Base-by-base conservation (phyloP, 2,888 invertebrate genomes). In the Arge pagana region DNA sequence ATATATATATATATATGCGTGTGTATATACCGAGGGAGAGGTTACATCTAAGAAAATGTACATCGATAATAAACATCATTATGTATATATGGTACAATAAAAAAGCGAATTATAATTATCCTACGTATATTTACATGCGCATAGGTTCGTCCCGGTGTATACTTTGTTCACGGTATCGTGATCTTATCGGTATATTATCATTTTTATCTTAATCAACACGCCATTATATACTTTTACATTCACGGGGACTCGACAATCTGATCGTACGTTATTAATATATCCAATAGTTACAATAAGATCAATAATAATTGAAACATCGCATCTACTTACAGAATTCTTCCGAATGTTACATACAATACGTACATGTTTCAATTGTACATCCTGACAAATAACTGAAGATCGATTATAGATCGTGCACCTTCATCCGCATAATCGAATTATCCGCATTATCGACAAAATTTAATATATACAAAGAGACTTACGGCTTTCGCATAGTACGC, bases 31-130 rank as follows among this genome's bases (percentile, higher is more conserved):
- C 66, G 67, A 66, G 65, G 55, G 62, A 60, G 64, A 53, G 42
- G 36, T 60, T 66, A 69, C 60, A 59, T 60, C 65, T 67, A 66
- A 64, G 65, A 65, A 67, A 70, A 71, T 70, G 62, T 71, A 71
- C 71, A 71, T 70, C 64, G 56, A 69, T 64, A 55, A 40, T 63
- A 63, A 55, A 62, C 65, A 61, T 45, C 33, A 35, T 61, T 50
- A 54, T 33, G 41, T 56, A 52, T 48, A 51, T 56, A 55, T 55
- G 54, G 50, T 59, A 61, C 59, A 61, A 57, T 55, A 57, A 63
- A 59, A 61, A 63, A 60, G 61, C 60, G 49, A 51, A 54, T n/a
- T 58, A 39, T 52, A 50, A 33, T 49, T 45, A 43, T 53, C 39
- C 43, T 42, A 48, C 52, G 15, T 54, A 42, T 36, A 33, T 42